Base-by-base conservation (phyloP, 2,113 vertebrate genomes). In the Gasterosteus nipponicus region DNA sequence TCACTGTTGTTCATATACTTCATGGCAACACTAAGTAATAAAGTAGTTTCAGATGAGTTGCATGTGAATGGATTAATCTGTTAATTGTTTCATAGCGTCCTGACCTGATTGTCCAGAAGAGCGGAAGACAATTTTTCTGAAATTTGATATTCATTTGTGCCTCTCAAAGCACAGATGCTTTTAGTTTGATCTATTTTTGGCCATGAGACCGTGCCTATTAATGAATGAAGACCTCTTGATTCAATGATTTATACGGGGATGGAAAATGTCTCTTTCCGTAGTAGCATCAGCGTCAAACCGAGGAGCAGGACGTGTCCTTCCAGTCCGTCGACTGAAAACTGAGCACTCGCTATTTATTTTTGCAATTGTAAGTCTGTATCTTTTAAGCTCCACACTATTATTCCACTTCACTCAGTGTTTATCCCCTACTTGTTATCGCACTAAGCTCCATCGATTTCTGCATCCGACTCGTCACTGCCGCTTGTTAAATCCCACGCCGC, bases 371-470 rank as follows among this genome's bases (percentile, higher is more conserved):
- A 60, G 18, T 49, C 3, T 49, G 53, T 14, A 14, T 60, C 7
- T 44, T 74, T 51, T 9, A 42, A 26, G 47, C 35, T 56, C n/a
- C n/a, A 22, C 14, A 61, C 22, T 51, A 0, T 26, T 61, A 1
- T 33, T 74, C 53, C 5, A 53, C n/a, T 39, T 4, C 42, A 71
- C 42, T 14, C 54, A 56, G 11, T 41, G 42, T 70, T 75, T 57
- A 58, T 73, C 26, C 26, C 5, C 15, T 18, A 19, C 18, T 42
- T 39, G 73, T 59, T 71, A 41, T 53, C 44, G 57, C 57, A 19
- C 0, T n/a, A n/a, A 51, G 44, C 63, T 41, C 0, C 71, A 87
- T 73, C 2, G 83, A 87, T 81, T 73, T 47, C 39, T 80, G 71
- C 44, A 56, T 16, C 15, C 12, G 19, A 5, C 62, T 22, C 51